Base-by-base conservation (phyloP, 2,797 vertebrate species). In the Pangasius djambal region DNA sequence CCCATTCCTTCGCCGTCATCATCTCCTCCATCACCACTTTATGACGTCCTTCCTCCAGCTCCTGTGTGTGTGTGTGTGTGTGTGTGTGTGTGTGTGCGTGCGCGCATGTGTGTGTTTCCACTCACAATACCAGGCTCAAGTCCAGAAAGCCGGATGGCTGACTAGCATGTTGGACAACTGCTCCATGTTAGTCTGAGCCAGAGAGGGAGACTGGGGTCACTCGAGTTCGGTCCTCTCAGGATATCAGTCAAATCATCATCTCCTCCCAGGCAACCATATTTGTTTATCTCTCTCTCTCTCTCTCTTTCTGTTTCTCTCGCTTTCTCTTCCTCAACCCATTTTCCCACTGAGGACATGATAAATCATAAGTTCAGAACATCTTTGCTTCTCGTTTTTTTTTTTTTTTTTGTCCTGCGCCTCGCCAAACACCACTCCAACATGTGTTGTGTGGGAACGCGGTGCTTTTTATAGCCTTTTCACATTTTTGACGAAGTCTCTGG, bases 161-260 rank as follows among this genome's bases (percentile, higher is more conserved):
- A 93, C 91, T 92, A 94, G 93, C 91, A 91, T 94, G 94, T 94
- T 95, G 95, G 95, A 94, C 94, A 94, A 95, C 95, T 93, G 94
- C 94, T 95, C 93, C 93, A 95, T 92, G 94, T 93, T 94, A 95
- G 93, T 94, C 92, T 90, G 81, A 91, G 86, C 22, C 74, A 81
- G 55, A 84, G n/a, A 48, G 55, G 65, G 72, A 85, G 59, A 50
- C 31, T 57, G 67, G 94, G 96, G 95, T 96, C 95, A 96, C 94
- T 95, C 93, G 94, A 96, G 96, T 97, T 97, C 95, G 93, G 95
- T 96, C 93, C 95, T 95, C 94, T 92, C 94, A 94, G 94, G 94
- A 95, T 95, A 95, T 96, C 93, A 93, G 92, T 94, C 92, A 85
- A 88, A 91, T 94, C 88, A 31, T 92, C 92, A 90, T 57, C 93